Percentiles rank a stretch among this genome's conserved stretches.
phyloP scores from a whole-genome alignment of 2,888 invertebrate species.

The Urechis unicinctus region DNA sequence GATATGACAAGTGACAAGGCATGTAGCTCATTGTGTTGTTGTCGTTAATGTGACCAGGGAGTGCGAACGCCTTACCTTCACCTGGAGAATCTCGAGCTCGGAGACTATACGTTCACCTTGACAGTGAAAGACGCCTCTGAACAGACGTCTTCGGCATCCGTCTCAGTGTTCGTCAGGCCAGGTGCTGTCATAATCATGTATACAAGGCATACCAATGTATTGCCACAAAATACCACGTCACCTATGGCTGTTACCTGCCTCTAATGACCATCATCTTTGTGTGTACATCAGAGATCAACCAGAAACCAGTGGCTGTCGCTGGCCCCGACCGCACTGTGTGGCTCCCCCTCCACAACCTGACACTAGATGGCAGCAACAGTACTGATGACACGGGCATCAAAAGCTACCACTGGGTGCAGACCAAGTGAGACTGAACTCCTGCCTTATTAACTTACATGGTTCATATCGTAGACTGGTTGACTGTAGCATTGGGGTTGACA shows the following conservation, averaged over 20 bases:
- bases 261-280: too few relatives aligned
- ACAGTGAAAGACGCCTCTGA: conserved; percentile 88
- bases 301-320: conserved; percentile 54
- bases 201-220: too few relatives aligned
- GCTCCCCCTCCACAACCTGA: conserved; percentile 74
- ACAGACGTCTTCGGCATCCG: conserved; percentile 78
- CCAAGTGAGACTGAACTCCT: too few relatives aligned
- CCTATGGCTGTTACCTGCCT: too few relatives aligned
- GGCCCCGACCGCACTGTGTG: conserved; percentile 63
- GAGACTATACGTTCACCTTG: conserved; percentile 86
- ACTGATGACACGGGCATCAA: conserved; percentile 76
- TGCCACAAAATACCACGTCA: too few relatives aligned
- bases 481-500: too few relatives aligned
- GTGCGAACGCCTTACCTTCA: conserved; percentile 83
- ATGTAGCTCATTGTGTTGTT: too few relatives aligned
- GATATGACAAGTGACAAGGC: too few relatives aligned
- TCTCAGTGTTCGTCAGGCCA: conserved; percentile 88
- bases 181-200: too few relatives aligned
- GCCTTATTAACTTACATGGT: too few relatives aligned
- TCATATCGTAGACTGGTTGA: not conserved
- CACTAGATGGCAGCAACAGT: conserved; percentile 71
- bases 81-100: conserved; percentile 83
- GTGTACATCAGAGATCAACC: conserved; percentile 31
- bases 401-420: conserved; percentile 76
- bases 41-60: too few relatives aligned